A percentile compares a stretch with the other conserved stretches of the same genome.
phyloP scores from a whole-genome alignment of 2,113 vertebrate species.

The Halcyon senegalensis region DNA sequence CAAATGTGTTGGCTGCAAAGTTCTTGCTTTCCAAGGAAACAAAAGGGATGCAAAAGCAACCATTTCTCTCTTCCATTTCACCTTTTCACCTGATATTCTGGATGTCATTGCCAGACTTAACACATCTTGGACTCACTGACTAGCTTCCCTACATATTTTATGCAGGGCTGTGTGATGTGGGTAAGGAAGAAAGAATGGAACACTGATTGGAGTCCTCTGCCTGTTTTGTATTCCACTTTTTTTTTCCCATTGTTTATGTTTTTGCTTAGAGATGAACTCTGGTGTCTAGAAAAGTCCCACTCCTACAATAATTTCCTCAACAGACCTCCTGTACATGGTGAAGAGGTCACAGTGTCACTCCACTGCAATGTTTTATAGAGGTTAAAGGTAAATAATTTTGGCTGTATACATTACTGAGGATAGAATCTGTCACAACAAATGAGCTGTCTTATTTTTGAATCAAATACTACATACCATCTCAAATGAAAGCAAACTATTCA shows the following conservation, averaged over 20 bases:
- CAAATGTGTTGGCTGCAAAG: neutral
- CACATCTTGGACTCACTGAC: neutral
- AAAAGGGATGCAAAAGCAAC: neutral
- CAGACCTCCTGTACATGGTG: neutral
- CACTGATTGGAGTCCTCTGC: neutral
- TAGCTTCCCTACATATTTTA: neutral
- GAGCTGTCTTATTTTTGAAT: neutral
- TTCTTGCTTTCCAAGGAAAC: neutral
- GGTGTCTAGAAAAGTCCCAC: neutral
- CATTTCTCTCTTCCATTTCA: neutral
- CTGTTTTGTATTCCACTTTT: neutral
- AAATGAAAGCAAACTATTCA: neutral
- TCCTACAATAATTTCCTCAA: neutral
- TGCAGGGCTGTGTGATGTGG: rapidly evolving
- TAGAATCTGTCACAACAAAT: neutral
- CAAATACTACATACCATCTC: neutral
- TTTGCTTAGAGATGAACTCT: neutral
- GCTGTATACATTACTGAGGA: neutral
- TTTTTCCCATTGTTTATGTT: neutral
- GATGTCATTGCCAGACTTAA: neutral
- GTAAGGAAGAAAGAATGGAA: neutral
- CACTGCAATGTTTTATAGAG: neutral
- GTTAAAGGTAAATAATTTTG: neutral
- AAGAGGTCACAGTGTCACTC: neutral
- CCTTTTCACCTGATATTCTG: neutral